phyloP scores from a whole-genome alignment of 2,888 invertebrate species.

The Nymphalis urticae region DNA sequence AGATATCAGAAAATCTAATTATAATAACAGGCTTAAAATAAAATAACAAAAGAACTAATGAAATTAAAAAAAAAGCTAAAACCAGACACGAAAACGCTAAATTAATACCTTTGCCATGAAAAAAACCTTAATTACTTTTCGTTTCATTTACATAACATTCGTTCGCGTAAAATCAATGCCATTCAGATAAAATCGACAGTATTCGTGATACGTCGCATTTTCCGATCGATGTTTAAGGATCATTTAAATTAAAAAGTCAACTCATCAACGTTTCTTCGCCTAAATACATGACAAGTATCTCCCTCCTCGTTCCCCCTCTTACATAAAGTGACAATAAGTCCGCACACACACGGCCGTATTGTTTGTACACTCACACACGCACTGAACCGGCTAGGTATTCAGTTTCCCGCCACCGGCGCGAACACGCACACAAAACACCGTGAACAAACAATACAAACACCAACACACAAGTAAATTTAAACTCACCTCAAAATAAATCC shows the following conservation, averaged over 20 bases:
- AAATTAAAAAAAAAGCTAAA: not conserved
- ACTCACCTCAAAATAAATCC: slow-evolving; percentile 83
- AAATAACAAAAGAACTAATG: too few relatives aligned
- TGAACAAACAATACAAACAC: slow-evolving; percentile 80
- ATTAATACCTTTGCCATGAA: not conserved
- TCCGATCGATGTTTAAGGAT: slow-evolving; percentile 54
- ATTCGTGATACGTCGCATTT: slow-evolving; percentile 36
- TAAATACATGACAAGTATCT: slow-evolving; percentile 80
- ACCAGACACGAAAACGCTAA: not conserved
- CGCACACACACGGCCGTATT: slow-evolving; percentile 62
- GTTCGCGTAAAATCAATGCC: slow-evolving; percentile 69
- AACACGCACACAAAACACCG: slow-evolving; percentile 79
- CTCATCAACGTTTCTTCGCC: slow-evolving; percentile 78
- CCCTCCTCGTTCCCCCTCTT: slow-evolving; percentile 76
- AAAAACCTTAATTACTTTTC: slow-evolving; percentile 44
- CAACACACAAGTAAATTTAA: slow-evolving; percentile 81
- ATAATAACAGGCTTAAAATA: too few relatives aligned
- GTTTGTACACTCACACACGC: slow-evolving; percentile 74
- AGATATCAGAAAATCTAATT: too few relatives aligned
- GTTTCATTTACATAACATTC: slow-evolving; percentile 58
- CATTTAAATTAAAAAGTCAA: slow-evolving; percentile 76
- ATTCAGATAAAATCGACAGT: slow-evolving; percentile 49
- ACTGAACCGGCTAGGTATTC: slow-evolving; percentile 75
- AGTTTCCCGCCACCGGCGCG: slow-evolving; percentile 80
- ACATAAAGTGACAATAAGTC: slow-evolving; percentile 79